Evolutionary conservation across 2,888 invertebrate species (phyloP).

Genomic region (Caenorhabditis sulstoni): DNA sequence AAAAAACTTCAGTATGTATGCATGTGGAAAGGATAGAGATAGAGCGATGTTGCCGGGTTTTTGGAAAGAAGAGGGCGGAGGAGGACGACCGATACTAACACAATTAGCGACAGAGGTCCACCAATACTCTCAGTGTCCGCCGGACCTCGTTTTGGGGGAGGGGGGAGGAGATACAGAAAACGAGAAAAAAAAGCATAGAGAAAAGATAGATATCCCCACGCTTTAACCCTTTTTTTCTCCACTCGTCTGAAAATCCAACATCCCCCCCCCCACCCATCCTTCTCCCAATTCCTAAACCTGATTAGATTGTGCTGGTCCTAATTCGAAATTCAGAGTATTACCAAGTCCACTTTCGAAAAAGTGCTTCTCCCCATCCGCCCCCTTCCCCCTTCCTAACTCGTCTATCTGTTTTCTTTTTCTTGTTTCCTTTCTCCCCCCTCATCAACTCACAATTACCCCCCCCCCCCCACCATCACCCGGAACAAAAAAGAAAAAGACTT

Average conservation of each 20-base stretch:
- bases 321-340: too few species aligned
- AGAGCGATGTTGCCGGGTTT: slow-evolving; percentile 39
- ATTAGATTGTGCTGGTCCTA: too few species aligned
- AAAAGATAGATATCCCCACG: too few species aligned
- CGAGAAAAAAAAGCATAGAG: too few species aligned
- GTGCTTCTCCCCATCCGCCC: not conserved
- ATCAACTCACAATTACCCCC: slow-evolving; percentile 58
- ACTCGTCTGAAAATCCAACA: too few species aligned
- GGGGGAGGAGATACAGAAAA: too few species aligned
- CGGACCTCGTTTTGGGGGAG: not conserved
- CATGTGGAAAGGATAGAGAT: slow-evolving; percentile 7
- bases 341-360: too few species aligned
- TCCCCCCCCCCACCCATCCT: too few species aligned
- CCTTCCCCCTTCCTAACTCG: not conserved
- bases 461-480: too few species aligned
- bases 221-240: slow-evolving; percentile 11
- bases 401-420: slow-evolving; percentile 4
- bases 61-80: slow-evolving; percentile 5
- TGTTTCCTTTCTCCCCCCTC: slow-evolving; percentile 12
- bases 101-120: slow-evolving; percentile 65
- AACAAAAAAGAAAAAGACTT: slow-evolving; percentile 14
- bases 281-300: too few species aligned
- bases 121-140: slow-evolving; percentile 54
- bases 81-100: slow-evolving; percentile 59
- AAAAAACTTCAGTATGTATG: slow-evolving; percentile 10